Evolutionary conservation across 2,888 invertebrate species (phyloP), one percentile per base, ranked within the genome.

Genomic region (Subacronicta megacephala): DNA sequence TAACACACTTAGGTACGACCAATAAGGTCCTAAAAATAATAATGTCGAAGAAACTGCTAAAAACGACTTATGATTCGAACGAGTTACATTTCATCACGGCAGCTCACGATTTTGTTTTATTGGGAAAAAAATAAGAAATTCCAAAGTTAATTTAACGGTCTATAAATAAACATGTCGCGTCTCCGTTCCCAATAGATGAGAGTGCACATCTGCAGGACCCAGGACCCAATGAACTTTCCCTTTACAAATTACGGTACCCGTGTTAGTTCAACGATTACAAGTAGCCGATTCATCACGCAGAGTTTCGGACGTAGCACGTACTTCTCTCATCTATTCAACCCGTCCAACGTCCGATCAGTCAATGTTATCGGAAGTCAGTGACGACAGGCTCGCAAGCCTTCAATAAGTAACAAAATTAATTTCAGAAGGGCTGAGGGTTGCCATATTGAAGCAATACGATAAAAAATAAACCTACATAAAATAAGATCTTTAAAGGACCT

Each of bases 231-330:
- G 80, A 84, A 85, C 82, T 81, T 78, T 77, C 78, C 72, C 68
- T 71, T 81, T 89, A 89, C 91, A 92, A 90, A 89, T 92, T 85
- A 89, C 85, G 72, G 81, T 84, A 85, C 84, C 85, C 86, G 87
- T 90, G 90, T 90, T 88, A 90, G 89, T 88, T 83, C 84, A 84
- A 79, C 90, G 90, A 93, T 92, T 92, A 92, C 92, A 92, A 90
- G 90, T 83, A 83, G 85, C 76, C 89, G 89, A 92, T 93, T 90
- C 89, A 91, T 93, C 92, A 92, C 83, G 73, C 80, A 68, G 75
- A 81, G 81, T 84, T 84, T 81, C 82, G 81, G 80, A 78, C 85
- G 81, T 75, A 81, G 89, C 92, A 93, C 93, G 93, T 93, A 87
- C 80, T 87, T 76, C 80, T 76, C 83, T 84, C 92, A 92, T 93